Evolutionary conservation across 2,113 vertebrate species (phyloP), one percentile per base, ranked within the genome.

Genomic region (Erythrolamprus reginae): DNA sequence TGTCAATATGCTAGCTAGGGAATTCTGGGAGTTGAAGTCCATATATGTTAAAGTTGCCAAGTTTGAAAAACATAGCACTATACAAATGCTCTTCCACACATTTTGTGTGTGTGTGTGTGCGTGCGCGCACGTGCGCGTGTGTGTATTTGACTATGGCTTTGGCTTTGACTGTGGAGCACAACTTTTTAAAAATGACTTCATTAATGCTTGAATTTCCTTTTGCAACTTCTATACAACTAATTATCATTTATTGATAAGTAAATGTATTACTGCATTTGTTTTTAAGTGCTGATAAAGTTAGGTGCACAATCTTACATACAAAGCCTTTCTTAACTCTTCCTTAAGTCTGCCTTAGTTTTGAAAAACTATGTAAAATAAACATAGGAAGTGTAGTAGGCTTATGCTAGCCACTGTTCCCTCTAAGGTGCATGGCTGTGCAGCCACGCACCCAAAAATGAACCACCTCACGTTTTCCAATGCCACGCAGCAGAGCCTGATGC

Each of bases 241-340:
- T 10, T 90, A 47, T 45, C 77, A 55, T 82, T 87, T 83, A 52
- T 55, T 55, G n/a, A 33, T 8, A 53, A 50, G 3, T 26, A 7
- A 84, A 12, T 89, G 83, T 90, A 91, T 86, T 48, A 47, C 56
- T 45, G 58, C 61, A 4, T 89, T 4, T 2, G 87, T 87, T 38
- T 87, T 38, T 92, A 55, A 24, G 26, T 48, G n/a, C 56, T 28
- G 24, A 38, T 77, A 86, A 86, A 48, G 89, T 93, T 94, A 52
- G 84, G 89, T 52, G 47, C 3, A 1, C 33, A 50, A n/a, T 91
- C 82, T 61, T 85, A 38, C 10, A 48, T 19, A 47, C 17, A 38
- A 53, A 65, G n/a, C 33, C n/a, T n/a, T n/a, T n/a, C n/a, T n/a
- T n/a, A n/a, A n/a, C n/a, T n/a, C n/a, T n/a, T n/a, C n/a, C n/a